Evolutionary conservation across 2,113 vertebrate species (phyloP), one percentile per base, ranked within the genome.

Genomic region (Hirundichthys speculiger): DNA sequence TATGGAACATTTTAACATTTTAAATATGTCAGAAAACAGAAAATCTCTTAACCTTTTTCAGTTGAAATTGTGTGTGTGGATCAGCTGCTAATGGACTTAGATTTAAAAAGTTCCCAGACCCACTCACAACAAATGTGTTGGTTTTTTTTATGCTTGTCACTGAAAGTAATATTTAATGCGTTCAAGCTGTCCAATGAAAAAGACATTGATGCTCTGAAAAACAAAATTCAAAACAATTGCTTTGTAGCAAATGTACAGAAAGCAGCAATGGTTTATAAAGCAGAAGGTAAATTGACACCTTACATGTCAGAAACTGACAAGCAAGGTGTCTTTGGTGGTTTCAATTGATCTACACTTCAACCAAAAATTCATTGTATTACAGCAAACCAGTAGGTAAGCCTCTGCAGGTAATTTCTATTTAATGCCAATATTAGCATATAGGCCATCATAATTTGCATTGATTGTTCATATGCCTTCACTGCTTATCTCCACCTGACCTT

Each of bases 401-500:
- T 50, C 62, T 45, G 22, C 9, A 62, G 42, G 18, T 61, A 2
- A 43, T 66, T 56, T 74, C 9, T 48, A 65, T 69, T 58, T 57
- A 77, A 78, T 70, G 56, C 18, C 73, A 74, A 13, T 69, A 58
- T 79, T 73, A 62, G 40, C 67, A 81, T 82, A 60, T n/a, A 54
- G 42, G 51, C 47, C 46, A 55, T 72, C 24, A 27, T 58, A 25
- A 64, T 78, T 53, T 65, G 20, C 45, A 73, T 57, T 62, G 43
- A 55, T 61, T 72, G 58, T 65, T 74, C 49, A 43, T 47, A 57
- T 18, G 25, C 51, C 21, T 53, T 21, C 47, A 62, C 14, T 42
- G 10, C 24, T 56, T 43, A 64, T 83, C 72, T 81, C 53, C 41
- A 52, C 18, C 50, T 77, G 77, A 88, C 78, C 74, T 84, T 82